phyloP scores from a whole-genome alignment of 1,140 invertebrate genomes.

The Lethocerus indicus region DNA sequence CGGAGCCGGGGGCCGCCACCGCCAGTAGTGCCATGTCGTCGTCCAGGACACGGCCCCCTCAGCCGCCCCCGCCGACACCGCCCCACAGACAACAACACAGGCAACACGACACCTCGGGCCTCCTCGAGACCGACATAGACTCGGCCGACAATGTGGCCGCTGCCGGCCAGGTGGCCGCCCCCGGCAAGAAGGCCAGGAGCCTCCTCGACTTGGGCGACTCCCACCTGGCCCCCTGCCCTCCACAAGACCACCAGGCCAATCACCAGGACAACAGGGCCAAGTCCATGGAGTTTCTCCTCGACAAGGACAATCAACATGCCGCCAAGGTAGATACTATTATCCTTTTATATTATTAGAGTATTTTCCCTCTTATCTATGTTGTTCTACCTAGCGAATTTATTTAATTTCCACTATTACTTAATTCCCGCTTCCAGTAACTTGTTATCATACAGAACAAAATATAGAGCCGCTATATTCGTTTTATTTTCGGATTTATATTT shows the following conservation, averaged over 20 bases:
- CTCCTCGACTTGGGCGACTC: conserved; percentile 55
- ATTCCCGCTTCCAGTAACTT: too few species aligned
- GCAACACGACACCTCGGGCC: too few species aligned
- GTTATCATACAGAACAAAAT: too few species aligned
- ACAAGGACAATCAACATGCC: conserved; percentile 68
- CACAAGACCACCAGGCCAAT: too few species aligned
- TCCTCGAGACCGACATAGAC: conserved; percentile 72
- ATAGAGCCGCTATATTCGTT: too few species aligned
- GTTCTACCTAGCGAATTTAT: too few species aligned
- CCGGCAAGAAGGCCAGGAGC: conserved; percentile 42
- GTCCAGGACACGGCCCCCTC: conserved; percentile 27
- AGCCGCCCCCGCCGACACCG: conserved; percentile 14
- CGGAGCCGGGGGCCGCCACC: conserved; percentile 9
- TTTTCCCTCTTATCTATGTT: too few species aligned
- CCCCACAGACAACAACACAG: conserved; percentile 15
- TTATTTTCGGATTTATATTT: too few species aligned
- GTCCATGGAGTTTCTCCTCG: conserved; percentile 84
- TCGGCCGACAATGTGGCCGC: conserved; percentile 34
- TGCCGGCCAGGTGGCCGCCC: conserved; percentile 18
- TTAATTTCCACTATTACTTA: too few species aligned
- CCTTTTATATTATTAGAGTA: too few species aligned
- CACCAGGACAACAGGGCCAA: conserved; percentile 43
- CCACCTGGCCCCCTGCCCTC: conserved; percentile 19
- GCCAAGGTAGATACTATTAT: conserved; percentile 59
- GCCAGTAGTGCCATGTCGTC: conserved; percentile 11